These are phyloP conservation scores for Balearica regulorum DNA, from an alignment of 2,797 vertebrate species.

Conservation along the genomic window DNA sequence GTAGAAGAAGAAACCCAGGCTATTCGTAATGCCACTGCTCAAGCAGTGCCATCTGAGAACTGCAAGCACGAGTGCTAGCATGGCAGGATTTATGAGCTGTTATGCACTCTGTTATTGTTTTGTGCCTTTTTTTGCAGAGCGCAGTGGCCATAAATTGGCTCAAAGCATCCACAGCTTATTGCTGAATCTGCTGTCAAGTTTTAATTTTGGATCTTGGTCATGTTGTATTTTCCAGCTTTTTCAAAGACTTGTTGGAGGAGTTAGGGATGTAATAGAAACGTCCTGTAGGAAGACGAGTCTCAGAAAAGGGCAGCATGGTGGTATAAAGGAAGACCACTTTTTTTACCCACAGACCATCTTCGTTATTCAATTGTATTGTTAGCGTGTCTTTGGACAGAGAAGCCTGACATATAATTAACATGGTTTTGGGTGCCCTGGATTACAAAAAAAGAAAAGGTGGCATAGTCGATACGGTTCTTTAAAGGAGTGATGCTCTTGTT, in stretches of 20 bases:
- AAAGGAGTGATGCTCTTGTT: background rate
- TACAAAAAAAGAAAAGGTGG: background rate
- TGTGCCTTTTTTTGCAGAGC: background rate
- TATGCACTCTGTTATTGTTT: background rate
- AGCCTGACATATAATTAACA: background rate
- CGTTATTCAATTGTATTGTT: background rate
- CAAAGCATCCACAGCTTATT: background rate
- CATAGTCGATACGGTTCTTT: accelerated
- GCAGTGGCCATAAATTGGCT: background rate
- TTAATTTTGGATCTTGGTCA: background rate
- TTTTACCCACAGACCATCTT: background rate
- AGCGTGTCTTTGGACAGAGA: background rate
- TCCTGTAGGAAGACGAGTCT: background rate
- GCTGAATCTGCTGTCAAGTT: background rate
- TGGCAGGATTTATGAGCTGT: background rate
- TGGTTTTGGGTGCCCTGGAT: background rate
- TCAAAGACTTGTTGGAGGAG: background rate
- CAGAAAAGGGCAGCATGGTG: background rate
- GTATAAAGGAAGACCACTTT: background rate
- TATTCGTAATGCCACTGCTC: background rate
- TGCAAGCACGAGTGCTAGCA: accelerated
- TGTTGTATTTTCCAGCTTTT: background rate
- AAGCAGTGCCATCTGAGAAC: background rate
- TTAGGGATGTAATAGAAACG: background rate
- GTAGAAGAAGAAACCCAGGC: background rate